phyloP scores from a whole-genome alignment of 1,140 invertebrate genomes.

The Cyphomyrmex costatus region DNA sequence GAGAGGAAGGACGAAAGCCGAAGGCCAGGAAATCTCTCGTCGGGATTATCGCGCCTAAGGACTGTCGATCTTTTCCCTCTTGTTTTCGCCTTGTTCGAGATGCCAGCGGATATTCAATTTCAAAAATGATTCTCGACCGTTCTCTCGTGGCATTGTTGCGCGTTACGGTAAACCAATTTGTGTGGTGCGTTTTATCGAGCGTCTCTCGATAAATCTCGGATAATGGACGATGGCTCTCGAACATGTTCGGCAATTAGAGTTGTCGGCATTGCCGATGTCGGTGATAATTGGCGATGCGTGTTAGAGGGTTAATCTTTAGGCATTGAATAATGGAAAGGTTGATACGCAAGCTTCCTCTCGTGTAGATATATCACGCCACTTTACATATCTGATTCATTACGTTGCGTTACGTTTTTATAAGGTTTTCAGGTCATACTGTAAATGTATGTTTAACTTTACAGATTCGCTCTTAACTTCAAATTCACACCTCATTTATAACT shows the following conservation, averaged over 20 bases:
- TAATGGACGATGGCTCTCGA: slow-evolving; percentile 1
- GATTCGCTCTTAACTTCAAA: slow-evolving; percentile 33
- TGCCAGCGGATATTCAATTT: slow-evolving; percentile 54
- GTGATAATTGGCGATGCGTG: slow-evolving; percentile 34
- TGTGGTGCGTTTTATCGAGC: background rate
- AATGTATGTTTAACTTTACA: background rate
- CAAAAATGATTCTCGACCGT: slow-evolving; percentile 24
- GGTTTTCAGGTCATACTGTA: background rate
- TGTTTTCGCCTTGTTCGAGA: slow-evolving; percentile 10
- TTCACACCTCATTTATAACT: slow-evolving; percentile 49
- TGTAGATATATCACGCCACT: background rate
- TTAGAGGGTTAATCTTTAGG: background rate
- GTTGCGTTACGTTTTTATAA: background rate
- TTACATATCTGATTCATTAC: background rate
- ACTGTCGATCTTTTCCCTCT: slow-evolving; percentile 13
- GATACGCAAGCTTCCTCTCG: background rate
- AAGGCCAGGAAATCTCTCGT: slow-evolving; percentile 46
- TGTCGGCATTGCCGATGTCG: slow-evolving; percentile 2
- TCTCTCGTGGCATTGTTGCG: background rate
- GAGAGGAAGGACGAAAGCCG: slow-evolving; percentile 29
- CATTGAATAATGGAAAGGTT: slow-evolving; percentile 2
- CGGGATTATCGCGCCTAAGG: slow-evolving; percentile 48
- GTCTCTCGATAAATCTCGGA: slow-evolving; percentile 23
- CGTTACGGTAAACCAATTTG: slow-evolving; percentile 26
- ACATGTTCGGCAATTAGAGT: slow-evolving; percentile 28